These are phyloP conservation scores for Zenarchopterus dispar DNA, from an alignment of 2,797 vertebrate genomes.

Conservation along the genomic window DNA sequence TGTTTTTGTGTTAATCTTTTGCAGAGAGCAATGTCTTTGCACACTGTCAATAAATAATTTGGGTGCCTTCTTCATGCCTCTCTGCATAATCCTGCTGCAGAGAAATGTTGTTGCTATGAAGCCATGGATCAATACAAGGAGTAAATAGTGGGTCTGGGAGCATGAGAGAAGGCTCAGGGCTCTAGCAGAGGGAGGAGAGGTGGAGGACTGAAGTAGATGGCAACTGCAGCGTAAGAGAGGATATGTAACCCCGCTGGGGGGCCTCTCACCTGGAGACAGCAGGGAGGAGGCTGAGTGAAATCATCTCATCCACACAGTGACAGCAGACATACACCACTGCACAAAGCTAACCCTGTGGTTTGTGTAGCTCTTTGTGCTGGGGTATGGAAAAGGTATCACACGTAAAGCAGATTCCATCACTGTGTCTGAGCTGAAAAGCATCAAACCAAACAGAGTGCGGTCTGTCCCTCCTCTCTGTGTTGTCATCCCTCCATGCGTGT, in stretches of 20 bases:
- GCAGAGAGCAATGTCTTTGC: conserved; percentile 12
- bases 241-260: conserved; percentile 50
- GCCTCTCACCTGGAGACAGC: conserved; percentile 69
- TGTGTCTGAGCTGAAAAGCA: conserved; percentile 60
- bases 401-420: conserved; percentile 48
- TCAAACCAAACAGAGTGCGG: conserved; percentile 49
- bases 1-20: conserved; percentile 19
- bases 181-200: conserved; percentile 34
- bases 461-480: conserved; percentile 31
- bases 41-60: conserved; percentile 30
- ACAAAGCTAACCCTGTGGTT: conserved; percentile 49
- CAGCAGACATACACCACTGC: conserved; percentile 39
- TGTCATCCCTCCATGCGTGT: conserved; percentile 51
- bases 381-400: conserved; percentile 61
- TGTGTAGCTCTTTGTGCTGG: conserved; percentile 49
- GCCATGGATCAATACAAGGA: conserved; percentile 48
- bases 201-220: conserved; percentile 31
- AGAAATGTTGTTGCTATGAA: conserved; percentile 49
- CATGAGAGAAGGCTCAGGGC: conserved; percentile 30
- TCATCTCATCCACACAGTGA: conserved; percentile 24
- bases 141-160: conserved; percentile 45
- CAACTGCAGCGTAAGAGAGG: conserved; percentile 49
- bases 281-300: conserved; percentile 54
- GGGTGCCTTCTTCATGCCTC: conserved; percentile 16
- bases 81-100: conserved; percentile 56